Base-by-base conservation (phyloP, 92 coral and sea anemone genomes). In the Heteractis magnifica region DNA sequence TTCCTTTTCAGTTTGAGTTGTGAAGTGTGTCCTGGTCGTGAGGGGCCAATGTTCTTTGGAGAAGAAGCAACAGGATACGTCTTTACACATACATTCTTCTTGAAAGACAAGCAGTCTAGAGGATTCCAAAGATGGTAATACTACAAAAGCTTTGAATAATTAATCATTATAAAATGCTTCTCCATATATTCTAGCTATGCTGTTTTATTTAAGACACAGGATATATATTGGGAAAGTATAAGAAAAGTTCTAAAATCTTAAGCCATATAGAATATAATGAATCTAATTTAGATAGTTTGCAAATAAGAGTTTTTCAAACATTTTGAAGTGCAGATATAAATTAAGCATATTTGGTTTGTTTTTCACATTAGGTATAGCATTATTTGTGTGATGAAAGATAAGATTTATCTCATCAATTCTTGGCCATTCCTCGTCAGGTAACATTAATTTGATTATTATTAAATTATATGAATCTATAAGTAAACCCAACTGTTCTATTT, bases 21-120 rank as follows among this genome's bases (percentile, higher is more conserved):
- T 86, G 99, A 96, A 80, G 97, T 96, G 71, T 96, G 99, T 77
- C 99, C 98, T 9, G 99, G 99, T 1, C 91, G 99, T 52, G 99
- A 96, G 77, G 99, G 99, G 16, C 99, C 99, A 56, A 96, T 96
- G 93, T 96, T 94, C 87, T 96, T 96, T 86, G 99, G 99, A 16
- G 99, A 96, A 62, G 99, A 96, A 85, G 91, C 94, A 8, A 91
- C 94, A 72, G 99, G 99, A 6, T 96, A 96, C 84, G 98, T 96
- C 58, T 90, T 96, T 71, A 96, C 98, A 49, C 99, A 96, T 86
- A 96, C 99, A 1, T 96, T 96, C 89, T 96, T 92, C 65, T 84
- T 96, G 78, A 96, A 96, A 84, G 99, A 96, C 90, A 90, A 90
- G 73, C 97, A 94, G 83, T 95, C 99, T 15, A 89, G 99, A 90